Conservation (phyloP, 2,113 vertebrate genomes). For the Hystrix cristata region DNA sequence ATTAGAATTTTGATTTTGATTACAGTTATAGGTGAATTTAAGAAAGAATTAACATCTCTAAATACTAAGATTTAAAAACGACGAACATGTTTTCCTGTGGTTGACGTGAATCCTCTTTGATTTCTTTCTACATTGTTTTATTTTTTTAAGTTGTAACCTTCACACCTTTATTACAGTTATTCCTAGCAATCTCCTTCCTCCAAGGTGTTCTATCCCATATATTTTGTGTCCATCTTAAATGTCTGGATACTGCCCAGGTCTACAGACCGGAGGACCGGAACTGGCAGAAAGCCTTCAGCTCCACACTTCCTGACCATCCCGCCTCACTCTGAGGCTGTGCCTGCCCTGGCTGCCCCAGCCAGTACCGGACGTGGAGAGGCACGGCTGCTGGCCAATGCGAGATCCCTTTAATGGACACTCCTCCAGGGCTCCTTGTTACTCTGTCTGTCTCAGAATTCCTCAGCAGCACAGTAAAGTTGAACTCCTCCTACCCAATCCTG, state of each 20-base stretch:
- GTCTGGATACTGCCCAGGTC: background rate
- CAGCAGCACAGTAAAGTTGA: background rate
- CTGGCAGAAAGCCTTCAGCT: background rate
- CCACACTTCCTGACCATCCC: background rate
- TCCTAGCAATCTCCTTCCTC: background rate
- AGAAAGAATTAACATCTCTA: background rate
- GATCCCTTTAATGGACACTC: background rate
- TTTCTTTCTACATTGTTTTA: background rate
- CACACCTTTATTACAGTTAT: background rate
- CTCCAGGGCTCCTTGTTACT: background rate
- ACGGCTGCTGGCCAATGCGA: background rate
- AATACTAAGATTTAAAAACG: constrained; percentile 29
- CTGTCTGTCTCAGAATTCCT: background rate
- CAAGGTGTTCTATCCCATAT: background rate
- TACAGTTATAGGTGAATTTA: background rate
- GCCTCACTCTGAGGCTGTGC: background rate
- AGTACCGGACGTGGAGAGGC: background rate
- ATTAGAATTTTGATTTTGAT: constrained; percentile 12
- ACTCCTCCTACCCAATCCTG: background rate
- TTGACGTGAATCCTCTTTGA: background rate
- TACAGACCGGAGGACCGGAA: background rate
- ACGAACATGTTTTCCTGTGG: background rate
- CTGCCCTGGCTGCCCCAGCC: background rate
- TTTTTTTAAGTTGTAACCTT: background rate
- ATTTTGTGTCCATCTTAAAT: background rate